phyloP scores from a whole-genome alignment of 2,888 invertebrate species.

The Actias luna region DNA sequence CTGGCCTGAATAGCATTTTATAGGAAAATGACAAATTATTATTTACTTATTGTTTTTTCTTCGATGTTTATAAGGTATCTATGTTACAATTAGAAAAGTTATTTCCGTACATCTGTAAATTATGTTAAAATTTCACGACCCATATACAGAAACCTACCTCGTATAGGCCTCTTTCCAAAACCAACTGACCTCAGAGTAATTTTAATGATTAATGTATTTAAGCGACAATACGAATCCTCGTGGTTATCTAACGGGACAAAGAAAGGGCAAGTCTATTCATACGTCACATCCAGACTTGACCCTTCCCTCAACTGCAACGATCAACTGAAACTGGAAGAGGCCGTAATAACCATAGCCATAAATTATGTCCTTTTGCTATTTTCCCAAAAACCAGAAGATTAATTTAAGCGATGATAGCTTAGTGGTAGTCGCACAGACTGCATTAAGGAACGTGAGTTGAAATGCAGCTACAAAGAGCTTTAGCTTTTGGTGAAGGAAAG shows the following conservation, averaged over 20 bases:
- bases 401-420: not conserved
- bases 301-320: slow-evolving; percentile 50
- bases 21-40: too few relatives aligned
- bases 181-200: slow-evolving; percentile 46
- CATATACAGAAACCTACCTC: slow-evolving; percentile 26
- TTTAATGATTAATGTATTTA: slow-evolving; percentile 65
- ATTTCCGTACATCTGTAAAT: slow-evolving; percentile 2
- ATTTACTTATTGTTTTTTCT: too few relatives aligned
- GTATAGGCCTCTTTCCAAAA: slow-evolving; percentile 36
- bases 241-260: slow-evolving; percentile 62
- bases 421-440: too few relatives aligned
- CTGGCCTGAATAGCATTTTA: too few relatives aligned
- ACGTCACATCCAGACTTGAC: slow-evolving; percentile 75
- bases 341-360: not conserved
- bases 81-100: not conserved
- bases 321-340: slow-evolving; percentile 31
- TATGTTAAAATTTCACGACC: slow-evolving; percentile 16
- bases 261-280: slow-evolving; percentile 70
- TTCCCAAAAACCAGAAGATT: not conserved
- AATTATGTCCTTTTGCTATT: not conserved
- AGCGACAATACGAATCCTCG: slow-evolving; percentile 63
- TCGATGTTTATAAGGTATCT: too few relatives aligned
- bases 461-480: too few relatives aligned
- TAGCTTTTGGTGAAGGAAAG: too few relatives aligned
- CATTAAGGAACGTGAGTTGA: too few relatives aligned